Evolutionary conservation across 2,113 vertebrate genomes (phyloP), one percentile per base, ranked within the genome.

Genomic region (Corythoichthys intestinalis): DNA sequence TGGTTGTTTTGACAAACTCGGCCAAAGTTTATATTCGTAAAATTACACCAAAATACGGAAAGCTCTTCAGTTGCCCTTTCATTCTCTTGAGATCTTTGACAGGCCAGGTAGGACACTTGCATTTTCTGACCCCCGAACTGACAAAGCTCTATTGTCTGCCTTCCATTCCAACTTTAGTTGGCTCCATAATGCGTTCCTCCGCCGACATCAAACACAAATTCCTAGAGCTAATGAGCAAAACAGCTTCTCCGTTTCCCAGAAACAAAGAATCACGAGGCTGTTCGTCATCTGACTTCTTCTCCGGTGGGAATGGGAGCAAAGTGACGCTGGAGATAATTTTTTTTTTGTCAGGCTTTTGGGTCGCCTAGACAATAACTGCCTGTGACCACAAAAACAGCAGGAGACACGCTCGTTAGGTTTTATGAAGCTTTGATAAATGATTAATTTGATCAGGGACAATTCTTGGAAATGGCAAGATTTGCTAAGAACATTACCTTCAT

Each of bases 241-340:
- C 6, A 47, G 20, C 39, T 5, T 47, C 5, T 0, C 34, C 34
- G 1, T 58, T 58, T 58, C 56, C 56, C 56, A 6, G 56, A 58
- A 58, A 37, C 12, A 37, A 34, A 63, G 20, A 8, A 20, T 46
- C 41, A 63, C n/a, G 60, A 63, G 44, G 44, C 20, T 13, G 61
- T 44, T 37, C 14, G 17, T 63, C 61, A 63, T 63, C 61, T 47
- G 61, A 63, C 44, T 63, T 48, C 44, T 63, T 48, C 61, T 47
- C 38, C 59, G 6, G 58, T 62, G 39, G 39, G 44, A 47, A 63
- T 4, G 44, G 20, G 20, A 47, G 20, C 20, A 5, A 34, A 17
- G 17, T 28, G 15, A 62, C 59, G 7, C 3, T 61, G n/a, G n/a
- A 60, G 10, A 2, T 44, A 44, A 44, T 15, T 11, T 54, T 37